These are phyloP conservation scores for Cuculus canorus DNA, from an alignment of 2,797 vertebrate species.

Conservation along the genomic window DNA sequence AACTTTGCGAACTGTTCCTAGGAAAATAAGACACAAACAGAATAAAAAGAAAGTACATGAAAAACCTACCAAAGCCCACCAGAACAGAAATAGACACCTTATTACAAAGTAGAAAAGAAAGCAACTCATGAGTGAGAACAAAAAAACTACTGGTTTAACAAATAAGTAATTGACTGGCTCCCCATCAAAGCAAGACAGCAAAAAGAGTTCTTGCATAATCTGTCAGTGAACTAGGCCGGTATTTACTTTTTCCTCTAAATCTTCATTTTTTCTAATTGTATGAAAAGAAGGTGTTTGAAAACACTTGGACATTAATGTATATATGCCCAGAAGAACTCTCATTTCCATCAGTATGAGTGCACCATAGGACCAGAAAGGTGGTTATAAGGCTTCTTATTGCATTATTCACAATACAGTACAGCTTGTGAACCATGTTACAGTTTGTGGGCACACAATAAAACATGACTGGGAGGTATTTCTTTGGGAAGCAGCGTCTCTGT, in stretches of 20 bases:
- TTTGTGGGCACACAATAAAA: background rate
- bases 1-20: background rate
- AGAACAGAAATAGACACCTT: background rate
- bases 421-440: background rate
- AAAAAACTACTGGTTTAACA: background rate
- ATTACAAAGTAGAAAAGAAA: background rate
- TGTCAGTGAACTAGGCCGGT: background rate
- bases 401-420: background rate
- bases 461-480: background rate
- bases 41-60: background rate
- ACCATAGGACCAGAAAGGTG: background rate
- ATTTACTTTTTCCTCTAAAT: background rate
- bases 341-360: background rate
- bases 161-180: background rate
- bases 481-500: background rate
- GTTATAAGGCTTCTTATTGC: background rate
- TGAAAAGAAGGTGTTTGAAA: background rate
- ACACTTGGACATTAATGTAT: background rate
- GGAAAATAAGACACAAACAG: background rate
- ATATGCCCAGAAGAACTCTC: background rate
- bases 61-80: accelerated
- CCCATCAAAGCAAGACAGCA: background rate
- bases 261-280: background rate
- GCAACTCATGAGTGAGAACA: background rate
- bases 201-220: background rate